Evolutionary conservation across 1,140 invertebrate species (phyloP), one percentile per base, ranked within the genome.

Genomic region (Eurosta solidaginis): DNA sequence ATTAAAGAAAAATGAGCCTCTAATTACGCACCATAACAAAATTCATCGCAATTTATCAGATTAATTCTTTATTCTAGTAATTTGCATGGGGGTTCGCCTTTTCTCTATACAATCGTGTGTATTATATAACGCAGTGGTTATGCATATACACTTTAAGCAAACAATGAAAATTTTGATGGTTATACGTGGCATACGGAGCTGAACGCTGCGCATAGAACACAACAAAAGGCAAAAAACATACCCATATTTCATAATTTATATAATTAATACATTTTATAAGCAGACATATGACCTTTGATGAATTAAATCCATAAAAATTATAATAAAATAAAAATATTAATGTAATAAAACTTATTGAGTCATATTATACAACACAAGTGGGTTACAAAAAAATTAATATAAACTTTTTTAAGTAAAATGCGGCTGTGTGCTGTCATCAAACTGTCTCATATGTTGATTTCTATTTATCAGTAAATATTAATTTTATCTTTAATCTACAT

Each of bases 221-320:
- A 68, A 40, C 59, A 7, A 22, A 20, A 68, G 27, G 29, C 59
- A 7, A 40, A 2, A n/a, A 7, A 68, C 4, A 14, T 68, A 20
- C 20, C 40, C n/a, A n/a, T 68, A 42, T 40, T 10, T 68, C 22
- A 59, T 36, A 59, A 59, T 59, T 59, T 22, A 68, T 33, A 68
- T 40, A 68, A 68, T 68, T 20, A 36, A 20, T 20, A 40, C 6
- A 42, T 68, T 68, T 40, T 68, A 33, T 20, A n/a, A n/a, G n/a
- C n/a, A n/a, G 27, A 68, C 17, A 33, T 40, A 12, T 6, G 14
- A 36, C 36, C n/a, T 36, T 63, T 27, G 6, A 63, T 33, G 54
- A 63, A 63, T 63, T 36, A 68, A 68, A 68, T 68, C 59, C 59
- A 68, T 36, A 59, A 59, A 59, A 59, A 59, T 29, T 59, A 59